Evolutionary conservation across 2,888 invertebrate species (phyloP).

Genomic region (Hydriomena furcata): DNA sequence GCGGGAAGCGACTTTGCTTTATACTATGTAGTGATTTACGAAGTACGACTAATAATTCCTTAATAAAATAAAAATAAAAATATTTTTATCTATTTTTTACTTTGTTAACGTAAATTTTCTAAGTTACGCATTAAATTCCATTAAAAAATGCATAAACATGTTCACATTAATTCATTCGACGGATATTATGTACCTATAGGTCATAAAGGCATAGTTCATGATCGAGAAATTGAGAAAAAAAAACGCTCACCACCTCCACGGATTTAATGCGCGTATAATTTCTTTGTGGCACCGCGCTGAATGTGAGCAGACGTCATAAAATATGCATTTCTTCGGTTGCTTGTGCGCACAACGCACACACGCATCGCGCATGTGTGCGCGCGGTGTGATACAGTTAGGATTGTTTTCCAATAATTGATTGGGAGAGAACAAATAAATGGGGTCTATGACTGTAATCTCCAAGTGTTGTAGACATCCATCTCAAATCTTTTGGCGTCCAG

Average conservation of each 20-base stretch:
- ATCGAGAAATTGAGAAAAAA: constrained; percentile 52
- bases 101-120: too few species aligned
- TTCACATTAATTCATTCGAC: constrained; percentile 8
- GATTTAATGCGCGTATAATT: constrained; percentile 83
- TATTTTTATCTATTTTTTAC: too few species aligned
- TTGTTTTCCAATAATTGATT: constrained; percentile 15
- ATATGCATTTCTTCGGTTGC: constrained; percentile 81
- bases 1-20: too few species aligned
- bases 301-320: constrained; percentile 83
- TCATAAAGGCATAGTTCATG: constrained; percentile 38
- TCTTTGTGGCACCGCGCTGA: constrained; percentile 83
- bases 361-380: constrained; percentile 21
- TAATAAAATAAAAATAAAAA: too few species aligned
- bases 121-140: constrained; percentile 27
- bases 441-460: too few species aligned
- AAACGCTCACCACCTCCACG: constrained; percentile 75
- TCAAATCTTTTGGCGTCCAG: too few species aligned
- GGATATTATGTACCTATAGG: neutral
- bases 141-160: constrained; percentile 33
- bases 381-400: constrained; percentile 29
- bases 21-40: too few species aligned
- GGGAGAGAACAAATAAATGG: too few species aligned
- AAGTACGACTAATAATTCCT: too few species aligned
- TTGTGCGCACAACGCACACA: constrained; percentile 52
- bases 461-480: too few species aligned